These are phyloP conservation scores for Synaphobranchus kaupii DNA, from an alignment of 2,797 vertebrate species.

Conservation along the genomic window DNA sequence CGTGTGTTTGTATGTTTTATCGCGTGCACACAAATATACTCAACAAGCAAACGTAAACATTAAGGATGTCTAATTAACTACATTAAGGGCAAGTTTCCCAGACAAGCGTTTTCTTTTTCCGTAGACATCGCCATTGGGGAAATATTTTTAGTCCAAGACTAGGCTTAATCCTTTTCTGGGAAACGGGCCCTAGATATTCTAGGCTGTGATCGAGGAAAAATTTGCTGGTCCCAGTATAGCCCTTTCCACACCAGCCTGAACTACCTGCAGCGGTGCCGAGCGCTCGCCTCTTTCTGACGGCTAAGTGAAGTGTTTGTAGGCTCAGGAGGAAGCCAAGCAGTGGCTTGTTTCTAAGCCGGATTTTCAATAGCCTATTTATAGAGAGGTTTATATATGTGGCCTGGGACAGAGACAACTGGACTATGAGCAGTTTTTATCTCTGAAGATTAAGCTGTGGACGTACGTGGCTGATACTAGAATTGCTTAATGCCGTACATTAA, in stretches of 20 bases:
- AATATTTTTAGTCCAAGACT: too few species aligned
- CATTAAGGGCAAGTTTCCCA: too few species aligned
- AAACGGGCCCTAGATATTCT: not conserved
- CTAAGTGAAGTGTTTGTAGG: not conserved
- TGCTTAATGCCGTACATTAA: not conserved
- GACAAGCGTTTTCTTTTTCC: too few species aligned
- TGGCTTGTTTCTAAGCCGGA: conserved; percentile 35
- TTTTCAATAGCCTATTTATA: conserved; percentile 31
- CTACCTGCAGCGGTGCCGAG: conserved; percentile 22
- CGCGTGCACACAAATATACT: not conserved
- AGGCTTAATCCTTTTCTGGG: too few species aligned
- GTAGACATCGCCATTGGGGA: too few species aligned
- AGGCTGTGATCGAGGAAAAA: not conserved
- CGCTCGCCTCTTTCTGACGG: conserved; percentile 17
- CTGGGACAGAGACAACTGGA: not conserved
- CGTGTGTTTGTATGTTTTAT: not conserved
- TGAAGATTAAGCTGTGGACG: not conserved
- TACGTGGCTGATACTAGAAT: not conserved
- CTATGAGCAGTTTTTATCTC: not conserved
- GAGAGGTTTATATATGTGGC: conserved; percentile 14
- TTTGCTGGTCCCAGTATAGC: not conserved
- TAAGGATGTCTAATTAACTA: conserved; percentile 3
- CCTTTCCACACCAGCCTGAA: conserved; percentile 44
- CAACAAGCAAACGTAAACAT: not conserved
- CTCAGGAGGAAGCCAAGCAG: not conserved